Evolutionary conservation across 2,797 vertebrate genomes (phyloP), one percentile per base, ranked within the genome.

Genomic region (Monodelphis domestica): DNA sequence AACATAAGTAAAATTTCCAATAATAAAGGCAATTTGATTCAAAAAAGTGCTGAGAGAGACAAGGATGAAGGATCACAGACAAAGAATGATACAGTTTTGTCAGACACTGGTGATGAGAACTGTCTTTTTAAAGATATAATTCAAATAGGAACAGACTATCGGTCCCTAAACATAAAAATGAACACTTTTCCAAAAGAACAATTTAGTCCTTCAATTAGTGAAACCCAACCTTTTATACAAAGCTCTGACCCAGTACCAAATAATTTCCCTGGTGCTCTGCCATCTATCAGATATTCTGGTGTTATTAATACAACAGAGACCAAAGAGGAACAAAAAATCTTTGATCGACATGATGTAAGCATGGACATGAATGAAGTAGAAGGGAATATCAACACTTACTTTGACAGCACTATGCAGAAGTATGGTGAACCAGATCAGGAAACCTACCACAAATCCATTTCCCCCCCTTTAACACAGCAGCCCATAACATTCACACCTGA

Each of bases 401-500:
- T 93, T 96, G 97, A 98, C 95, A 96, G 95, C 97, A 96, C 97
- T 97, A 97, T 97, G 96, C 98, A 98, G 97, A 98, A 97, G 91
- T 97, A 94, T 53, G 95, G 95, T 96, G 97, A 97, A 93, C 78
- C 91, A 78, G 96, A 98, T 96, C 96, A 96, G 90, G 98, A 98
- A 97, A 90, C 91, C 57, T 97, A 97, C 95, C 96, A 95, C 91
- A 98, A 98, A 97, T 95, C 98, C 91, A 53, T 96, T 87, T 98
- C 98, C 15, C 98, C 99, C 94, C 97, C 99, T 94, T 95, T 99
- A 97, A 97, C 96, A 4, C 98, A 99, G 94, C 98, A 98, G 92
- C 99, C 99, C 94, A 98, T 99, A 97, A 99, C 98, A 38, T 99
- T 99, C 97, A 99, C 99, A 5, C 99, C 99, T 5, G 99, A 99